phyloP scores from a whole-genome alignment of 2,113 vertebrate species.

The Epinephelus cyanopodus region DNA sequence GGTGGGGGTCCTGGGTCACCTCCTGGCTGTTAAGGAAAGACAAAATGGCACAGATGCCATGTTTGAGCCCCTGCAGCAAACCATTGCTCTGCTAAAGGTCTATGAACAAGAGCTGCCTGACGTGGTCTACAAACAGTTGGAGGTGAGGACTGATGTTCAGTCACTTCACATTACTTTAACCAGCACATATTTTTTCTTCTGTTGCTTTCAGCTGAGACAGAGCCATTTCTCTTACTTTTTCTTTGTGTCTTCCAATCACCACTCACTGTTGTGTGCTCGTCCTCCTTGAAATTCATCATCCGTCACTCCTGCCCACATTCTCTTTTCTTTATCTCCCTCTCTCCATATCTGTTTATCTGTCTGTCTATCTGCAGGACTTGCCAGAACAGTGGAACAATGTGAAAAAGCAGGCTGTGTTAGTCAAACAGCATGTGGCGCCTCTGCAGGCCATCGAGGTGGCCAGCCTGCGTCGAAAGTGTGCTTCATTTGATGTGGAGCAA shows the following conservation, averaged over 20 bases:
- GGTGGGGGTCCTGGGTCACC: conserved; percentile 90
- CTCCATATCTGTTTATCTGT: conserved; percentile 4
- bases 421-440: conserved; percentile 92
- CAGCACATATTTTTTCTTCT: not conserved
- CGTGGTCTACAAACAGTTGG: conserved; percentile 89
- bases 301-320: conserved; percentile 10
- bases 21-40: conserved; percentile 92
- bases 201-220: conserved; percentile 12
- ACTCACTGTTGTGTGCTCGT: conserved; percentile 11
- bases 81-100: conserved; percentile 89
- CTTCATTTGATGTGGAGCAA: conserved; percentile 87
- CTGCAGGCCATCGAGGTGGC: conserved; percentile 90
- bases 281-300: conserved; percentile 38
- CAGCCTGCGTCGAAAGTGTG: conserved; percentile 85
- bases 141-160: conserved; percentile 80
- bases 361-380: conserved; percentile 84
- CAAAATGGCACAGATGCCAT: conserved; percentile 88
- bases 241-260: conserved; percentile 5
- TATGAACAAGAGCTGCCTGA: conserved; percentile 92
- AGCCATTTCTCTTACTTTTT: conserved; percentile 31
- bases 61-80: conserved; percentile 95
- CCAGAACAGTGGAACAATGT: conserved; percentile 92
- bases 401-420: conserved; percentile 87
- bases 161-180: not conserved
- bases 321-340: not conserved